Conservation (phyloP, 2,888 invertebrate genomes). For the Tenthredo distinguenda region DNA sequence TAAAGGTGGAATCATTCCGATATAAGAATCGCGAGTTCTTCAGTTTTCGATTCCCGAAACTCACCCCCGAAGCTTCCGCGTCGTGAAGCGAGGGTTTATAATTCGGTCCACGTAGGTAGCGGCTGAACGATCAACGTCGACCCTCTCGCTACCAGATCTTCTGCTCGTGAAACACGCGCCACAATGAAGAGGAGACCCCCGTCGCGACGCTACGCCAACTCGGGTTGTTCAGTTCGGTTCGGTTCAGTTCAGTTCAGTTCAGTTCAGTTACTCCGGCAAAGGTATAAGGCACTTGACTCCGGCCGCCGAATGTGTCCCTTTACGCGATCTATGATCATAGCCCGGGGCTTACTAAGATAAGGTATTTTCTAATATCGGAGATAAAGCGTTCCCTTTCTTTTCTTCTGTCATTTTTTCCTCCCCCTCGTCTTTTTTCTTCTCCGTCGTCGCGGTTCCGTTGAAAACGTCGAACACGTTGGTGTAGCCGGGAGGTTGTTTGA, state of each 20-base stretch:
- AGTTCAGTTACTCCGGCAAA: background rate
- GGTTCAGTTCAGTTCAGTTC: background rate
- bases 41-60: background rate
- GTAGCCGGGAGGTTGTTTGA: background rate
- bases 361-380: conserved; percentile 8
- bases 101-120: conserved; percentile 63
- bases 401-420: background rate
- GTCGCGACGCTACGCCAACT: background rate
- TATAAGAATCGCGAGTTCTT: background rate
- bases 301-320: background rate
- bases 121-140: conserved; percentile 59
- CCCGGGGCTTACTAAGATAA: background rate
- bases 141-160: background rate
- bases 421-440: background rate
- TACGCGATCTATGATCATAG: background rate
- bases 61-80: background rate
- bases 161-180: conserved; percentile 13
- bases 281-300: background rate
- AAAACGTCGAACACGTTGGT: background rate
- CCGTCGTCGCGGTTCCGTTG: background rate
- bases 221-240: background rate
- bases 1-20: background rate
- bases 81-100: background rate
- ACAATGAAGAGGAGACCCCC: background rate
- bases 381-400: background rate